Evolutionary conservation across 2,888 invertebrate genomes (phyloP).

Genomic region (Carcina quercana): DNA sequence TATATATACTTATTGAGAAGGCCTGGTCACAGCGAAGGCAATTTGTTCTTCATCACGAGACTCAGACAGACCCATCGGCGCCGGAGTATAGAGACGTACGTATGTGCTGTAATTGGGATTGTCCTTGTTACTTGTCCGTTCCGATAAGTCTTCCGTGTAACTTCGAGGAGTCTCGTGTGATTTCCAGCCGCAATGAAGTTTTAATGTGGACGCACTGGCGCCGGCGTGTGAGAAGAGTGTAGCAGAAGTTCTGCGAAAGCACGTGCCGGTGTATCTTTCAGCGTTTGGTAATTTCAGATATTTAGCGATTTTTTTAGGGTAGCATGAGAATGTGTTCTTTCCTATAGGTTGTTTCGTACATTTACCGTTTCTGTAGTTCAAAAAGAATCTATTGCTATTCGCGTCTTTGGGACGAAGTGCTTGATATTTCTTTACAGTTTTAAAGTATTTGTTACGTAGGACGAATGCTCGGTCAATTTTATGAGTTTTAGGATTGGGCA

Average conservation of each 20-base stretch:
- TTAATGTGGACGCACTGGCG: too few species aligned
- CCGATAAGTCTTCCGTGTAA: too few species aligned
- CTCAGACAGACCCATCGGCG: too few species aligned
- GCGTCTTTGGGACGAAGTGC: conserved; percentile 6
- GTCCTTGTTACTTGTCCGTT: too few species aligned
- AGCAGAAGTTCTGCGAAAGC: conserved; percentile 16
- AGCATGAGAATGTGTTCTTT: conserved; percentile 6
- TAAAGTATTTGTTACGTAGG: conserved; percentile 5
- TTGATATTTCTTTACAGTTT: conserved; percentile 10
- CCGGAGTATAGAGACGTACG: too few species aligned
- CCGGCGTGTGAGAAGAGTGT: conserved; percentile 12
- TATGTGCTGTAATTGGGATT: too few species aligned
- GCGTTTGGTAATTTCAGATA: conserved; percentile 12
- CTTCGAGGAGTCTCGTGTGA: too few species aligned
- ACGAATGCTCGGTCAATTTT: conserved; percentile 5
- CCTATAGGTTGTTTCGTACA: conserved; percentile 12
- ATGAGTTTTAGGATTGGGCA: background rate
- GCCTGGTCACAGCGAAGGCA: too few species aligned
- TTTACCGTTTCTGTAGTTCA: conserved; percentile 11
- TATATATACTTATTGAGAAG: too few species aligned
- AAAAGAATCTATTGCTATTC: conserved; percentile 10
- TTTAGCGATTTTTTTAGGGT: conserved; percentile 15
- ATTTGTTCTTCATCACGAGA: too few species aligned
- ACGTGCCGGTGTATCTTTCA: conserved; percentile 14
- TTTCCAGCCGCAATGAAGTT: too few species aligned